Evolutionary conservation across 1,140 invertebrate species (phyloP).

Genomic region (Drosophila sucinea): DNA sequence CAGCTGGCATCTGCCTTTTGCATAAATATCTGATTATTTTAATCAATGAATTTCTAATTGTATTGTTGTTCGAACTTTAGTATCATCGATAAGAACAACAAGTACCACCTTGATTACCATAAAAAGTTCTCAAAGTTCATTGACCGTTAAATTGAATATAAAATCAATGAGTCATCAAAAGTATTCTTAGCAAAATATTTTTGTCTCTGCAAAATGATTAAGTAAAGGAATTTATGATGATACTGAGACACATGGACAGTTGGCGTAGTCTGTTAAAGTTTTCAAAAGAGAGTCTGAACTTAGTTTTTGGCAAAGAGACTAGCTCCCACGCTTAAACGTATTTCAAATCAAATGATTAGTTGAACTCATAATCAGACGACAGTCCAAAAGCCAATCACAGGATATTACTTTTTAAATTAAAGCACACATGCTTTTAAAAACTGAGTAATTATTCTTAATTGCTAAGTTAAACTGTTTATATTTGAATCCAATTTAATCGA

Average conservation of each 20-base stretch:
- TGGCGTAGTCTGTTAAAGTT: too few relatives aligned
- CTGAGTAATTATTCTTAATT: too few relatives aligned
- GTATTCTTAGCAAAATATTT: constrained; percentile 32
- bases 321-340: too few relatives aligned
- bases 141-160: constrained; percentile 71
- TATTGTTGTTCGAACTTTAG: constrained; percentile 1
- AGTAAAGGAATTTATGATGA: neutral
- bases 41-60: constrained; percentile 40
- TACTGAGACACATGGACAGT: neutral
- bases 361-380: too few relatives aligned
- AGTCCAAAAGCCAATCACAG: too few relatives aligned
- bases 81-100: constrained; percentile 27
- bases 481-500: too few relatives aligned
- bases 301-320: too few relatives aligned
- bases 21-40: constrained; percentile 57
- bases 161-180: constrained; percentile 70
- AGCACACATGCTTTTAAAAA: too few relatives aligned
- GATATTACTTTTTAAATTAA: too few relatives aligned
- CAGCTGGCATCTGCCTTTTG: constrained; percentile 29
- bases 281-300: too few relatives aligned
- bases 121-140: constrained; percentile 47
- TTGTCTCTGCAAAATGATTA: neutral
- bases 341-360: too few relatives aligned
- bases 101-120: constrained; percentile 25
- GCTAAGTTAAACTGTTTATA: too few relatives aligned